These are phyloP conservation scores for Phalacrocorax brasilianus DNA, from an alignment of 2,113 vertebrate species.

Conservation along the genomic window DNA sequence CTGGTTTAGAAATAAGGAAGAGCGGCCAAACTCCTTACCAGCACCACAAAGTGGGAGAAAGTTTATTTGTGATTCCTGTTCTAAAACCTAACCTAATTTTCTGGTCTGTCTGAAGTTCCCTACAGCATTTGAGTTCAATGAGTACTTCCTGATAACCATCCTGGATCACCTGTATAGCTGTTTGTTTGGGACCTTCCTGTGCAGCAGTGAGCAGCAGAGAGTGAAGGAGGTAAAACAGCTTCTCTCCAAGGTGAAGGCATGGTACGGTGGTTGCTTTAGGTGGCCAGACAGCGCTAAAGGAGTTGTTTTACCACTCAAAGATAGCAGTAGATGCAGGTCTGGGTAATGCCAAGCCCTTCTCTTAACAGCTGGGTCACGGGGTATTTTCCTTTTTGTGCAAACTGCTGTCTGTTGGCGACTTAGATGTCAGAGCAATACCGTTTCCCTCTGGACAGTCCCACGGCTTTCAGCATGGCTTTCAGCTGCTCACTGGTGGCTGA, in stretches of 20 bases:
- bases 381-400: not conserved
- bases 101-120: slow-evolving; percentile 84
- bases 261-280: not conserved
- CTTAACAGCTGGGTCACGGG: not conserved
- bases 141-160: slow-evolving; percentile 93
- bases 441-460: not conserved
- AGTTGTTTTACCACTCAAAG: not conserved
- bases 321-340: not conserved
- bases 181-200: slow-evolving; percentile 95
- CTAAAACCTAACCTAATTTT: not conserved
- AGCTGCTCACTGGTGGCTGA: not conserved
- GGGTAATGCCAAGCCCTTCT: not conserved
- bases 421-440: not conserved
- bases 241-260: not conserved
- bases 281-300: not conserved
- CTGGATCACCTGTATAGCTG: slow-evolving; percentile 98
- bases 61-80: not conserved
- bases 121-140: slow-evolving; percentile 96
- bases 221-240: slow-evolving; percentile 84
- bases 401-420: not conserved
- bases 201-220: slow-evolving; percentile 93
- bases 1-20: not conserved
- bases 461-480: not conserved
- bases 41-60: not conserved
- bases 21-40: not conserved